Conservation (phyloP, 2,113 vertebrate genomes). For the Bubo blakistoni region DNA sequence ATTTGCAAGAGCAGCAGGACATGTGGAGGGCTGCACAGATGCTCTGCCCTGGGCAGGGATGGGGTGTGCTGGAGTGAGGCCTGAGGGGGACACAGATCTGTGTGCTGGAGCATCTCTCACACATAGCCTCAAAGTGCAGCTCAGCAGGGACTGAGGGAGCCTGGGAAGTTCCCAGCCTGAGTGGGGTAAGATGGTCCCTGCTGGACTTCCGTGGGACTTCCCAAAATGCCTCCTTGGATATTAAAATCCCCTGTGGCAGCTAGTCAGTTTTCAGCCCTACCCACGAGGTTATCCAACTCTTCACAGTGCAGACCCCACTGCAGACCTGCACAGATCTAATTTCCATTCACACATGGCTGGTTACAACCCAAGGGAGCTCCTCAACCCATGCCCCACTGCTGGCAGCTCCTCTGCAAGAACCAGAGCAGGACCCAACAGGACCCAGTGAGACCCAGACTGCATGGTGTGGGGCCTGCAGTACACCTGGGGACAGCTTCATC, state of each 20-base stretch:
- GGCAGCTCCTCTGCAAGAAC: not conserved
- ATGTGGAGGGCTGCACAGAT: not conserved
- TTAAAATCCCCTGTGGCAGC: not conserved
- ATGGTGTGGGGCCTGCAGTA: not conserved
- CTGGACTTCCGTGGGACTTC: not conserved
- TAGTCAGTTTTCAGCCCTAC: not conserved
- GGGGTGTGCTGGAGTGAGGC: not conserved
- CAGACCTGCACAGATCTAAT: not conserved
- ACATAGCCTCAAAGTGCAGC: not conserved
- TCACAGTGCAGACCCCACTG: not conserved
- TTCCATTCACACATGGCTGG: fast-evolving
- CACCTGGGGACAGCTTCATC: not conserved
- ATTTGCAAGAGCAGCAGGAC: not conserved
- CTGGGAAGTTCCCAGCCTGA: fast-evolving
- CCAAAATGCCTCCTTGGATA: not conserved
- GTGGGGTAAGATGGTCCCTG: not conserved
- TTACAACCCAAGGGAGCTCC: not conserved
- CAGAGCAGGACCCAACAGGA: not conserved
- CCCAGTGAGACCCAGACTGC: not conserved
- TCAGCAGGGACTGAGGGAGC: not conserved
- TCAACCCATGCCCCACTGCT: fast-evolving
- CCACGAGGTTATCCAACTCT: not conserved
- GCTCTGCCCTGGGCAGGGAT: not conserved
- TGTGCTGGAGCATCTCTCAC: not conserved
- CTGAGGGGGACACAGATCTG: not conserved